Evolutionary conservation across 2,797 vertebrate genomes (phyloP).

Genomic region (Pyrocephalus nanus): DNA sequence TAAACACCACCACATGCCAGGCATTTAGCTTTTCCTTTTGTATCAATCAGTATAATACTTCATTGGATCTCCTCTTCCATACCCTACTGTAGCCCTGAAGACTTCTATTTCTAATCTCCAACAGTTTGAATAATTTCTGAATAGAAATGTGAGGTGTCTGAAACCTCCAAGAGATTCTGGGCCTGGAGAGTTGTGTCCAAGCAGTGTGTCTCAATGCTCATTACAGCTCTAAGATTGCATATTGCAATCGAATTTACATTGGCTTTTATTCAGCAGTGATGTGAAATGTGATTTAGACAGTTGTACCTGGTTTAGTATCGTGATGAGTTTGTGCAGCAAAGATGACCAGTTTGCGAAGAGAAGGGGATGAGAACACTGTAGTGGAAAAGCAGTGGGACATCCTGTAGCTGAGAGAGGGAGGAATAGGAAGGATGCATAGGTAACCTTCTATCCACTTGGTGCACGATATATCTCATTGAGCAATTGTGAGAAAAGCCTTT

Average conservation of each 20-base stretch:
- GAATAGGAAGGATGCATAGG: neutral
- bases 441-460: neutral
- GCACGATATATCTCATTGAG: neutral
- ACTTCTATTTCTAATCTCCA: neutral
- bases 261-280: neutral
- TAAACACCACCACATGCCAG: neutral
- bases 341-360: neutral
- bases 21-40: neutral
- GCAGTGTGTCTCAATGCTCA: neutral
- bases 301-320: neutral
- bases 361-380: fast-evolving
- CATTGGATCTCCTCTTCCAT: neutral
- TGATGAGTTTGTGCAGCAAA: neutral
- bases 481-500: neutral
- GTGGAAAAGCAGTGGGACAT: neutral
- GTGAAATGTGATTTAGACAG: neutral
- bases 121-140: neutral
- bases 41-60: neutral
- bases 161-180: neutral
- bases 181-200: neutral
- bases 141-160: neutral
- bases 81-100: neutral
- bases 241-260: neutral
- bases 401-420: neutral
- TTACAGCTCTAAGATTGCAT: neutral